phyloP scores from a whole-genome alignment of 1,140 invertebrate genomes.

The Macrobrachium nipponense region DNA sequence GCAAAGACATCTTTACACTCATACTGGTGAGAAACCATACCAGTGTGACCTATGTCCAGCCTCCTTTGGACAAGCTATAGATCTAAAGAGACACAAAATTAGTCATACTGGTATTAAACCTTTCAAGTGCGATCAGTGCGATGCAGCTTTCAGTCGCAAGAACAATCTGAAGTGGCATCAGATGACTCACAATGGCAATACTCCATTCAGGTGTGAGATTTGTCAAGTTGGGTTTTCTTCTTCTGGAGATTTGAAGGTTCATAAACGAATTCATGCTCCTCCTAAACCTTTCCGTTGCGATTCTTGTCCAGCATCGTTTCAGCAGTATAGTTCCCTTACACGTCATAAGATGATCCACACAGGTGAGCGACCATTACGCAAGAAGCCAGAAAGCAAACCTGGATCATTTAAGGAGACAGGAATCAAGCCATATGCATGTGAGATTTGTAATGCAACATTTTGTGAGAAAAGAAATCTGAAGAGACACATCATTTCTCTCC shows the following conservation, averaged over 20 bases:
- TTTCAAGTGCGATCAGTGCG: slow-evolving; percentile 63
- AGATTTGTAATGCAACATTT: slow-evolving; percentile 59
- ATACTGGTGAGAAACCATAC: slow-evolving; percentile 66
- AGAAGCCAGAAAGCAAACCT: slow-evolving; percentile 46
- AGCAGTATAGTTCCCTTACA: slow-evolving; percentile 55
- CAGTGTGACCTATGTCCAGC: slow-evolving; percentile 73
- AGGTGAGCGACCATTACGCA: slow-evolving; percentile 54
- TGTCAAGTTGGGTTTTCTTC: slow-evolving; percentile 62
- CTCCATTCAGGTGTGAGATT: slow-evolving; percentile 61
- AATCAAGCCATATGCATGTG: slow-evolving; percentile 59
- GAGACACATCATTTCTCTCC: slow-evolving; percentile 61
- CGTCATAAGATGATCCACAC: slow-evolving; percentile 64
- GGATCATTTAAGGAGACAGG: slow-evolving; percentile 41
- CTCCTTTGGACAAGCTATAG: slow-evolving; percentile 68
- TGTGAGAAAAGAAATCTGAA: slow-evolving; percentile 63
- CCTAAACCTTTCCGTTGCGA: slow-evolving; percentile 72
- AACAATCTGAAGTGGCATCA: slow-evolving; percentile 63
- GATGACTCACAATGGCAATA: slow-evolving; percentile 60
- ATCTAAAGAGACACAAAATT: slow-evolving; percentile 63
- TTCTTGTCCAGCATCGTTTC: slow-evolving; percentile 67
- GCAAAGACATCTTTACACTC: slow-evolving; percentile 65
- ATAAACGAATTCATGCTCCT: slow-evolving; percentile 70
- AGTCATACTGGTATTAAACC: slow-evolving; percentile 65
- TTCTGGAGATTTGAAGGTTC: slow-evolving; percentile 69
- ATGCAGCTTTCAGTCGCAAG: slow-evolving; percentile 63